Percentiles rank a stretch among this genome's conserved stretches.
Evolutionary conservation across 2,888 invertebrate genomes (phyloP).

Genomic region (Notocelia uddmanniana): DNA sequence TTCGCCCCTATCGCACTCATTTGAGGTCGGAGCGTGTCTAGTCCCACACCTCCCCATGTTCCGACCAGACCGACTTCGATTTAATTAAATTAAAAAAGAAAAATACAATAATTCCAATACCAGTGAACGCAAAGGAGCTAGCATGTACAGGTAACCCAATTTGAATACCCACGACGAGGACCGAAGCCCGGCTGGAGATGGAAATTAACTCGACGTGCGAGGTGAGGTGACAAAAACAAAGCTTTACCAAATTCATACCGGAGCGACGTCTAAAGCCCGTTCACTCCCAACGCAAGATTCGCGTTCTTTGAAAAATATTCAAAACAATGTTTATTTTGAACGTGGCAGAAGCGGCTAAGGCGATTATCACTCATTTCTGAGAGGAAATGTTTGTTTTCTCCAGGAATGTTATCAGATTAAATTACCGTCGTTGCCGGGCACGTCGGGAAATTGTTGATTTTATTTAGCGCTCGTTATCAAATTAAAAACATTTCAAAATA

Average conservation of each 20-base stretch:
- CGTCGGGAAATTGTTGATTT: constrained; percentile 22
- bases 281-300: not conserved
- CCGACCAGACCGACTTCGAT: too few species aligned
- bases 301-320: constrained; percentile 8
- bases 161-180: constrained; percentile 13
- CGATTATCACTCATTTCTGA: constrained; percentile 24
- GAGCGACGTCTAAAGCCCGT: constrained; percentile 1
- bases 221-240: not conserved
- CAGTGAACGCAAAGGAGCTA: not conserved
- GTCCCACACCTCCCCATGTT: not conserved
- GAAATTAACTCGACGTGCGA: not conserved
- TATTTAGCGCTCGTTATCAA: constrained; percentile 26
- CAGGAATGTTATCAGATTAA: constrained; percentile 35
- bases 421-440: constrained; percentile 28
- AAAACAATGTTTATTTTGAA: constrained; percentile 16
- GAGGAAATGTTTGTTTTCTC: constrained; percentile 35
- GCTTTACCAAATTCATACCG: constrained; percentile 4
- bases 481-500: constrained; percentile 14
- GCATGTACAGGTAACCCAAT: constrained; percentile 1
- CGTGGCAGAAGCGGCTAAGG: constrained; percentile 15
- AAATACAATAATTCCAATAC: constrained; percentile 7
- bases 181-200: not conserved
- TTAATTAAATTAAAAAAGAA: not conserved
- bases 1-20: not conserved
- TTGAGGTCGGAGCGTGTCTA: not conserved